Base-by-base conservation (phyloP, 2,113 vertebrate genomes). In the Boleophthalmus pectinirostris region DNA sequence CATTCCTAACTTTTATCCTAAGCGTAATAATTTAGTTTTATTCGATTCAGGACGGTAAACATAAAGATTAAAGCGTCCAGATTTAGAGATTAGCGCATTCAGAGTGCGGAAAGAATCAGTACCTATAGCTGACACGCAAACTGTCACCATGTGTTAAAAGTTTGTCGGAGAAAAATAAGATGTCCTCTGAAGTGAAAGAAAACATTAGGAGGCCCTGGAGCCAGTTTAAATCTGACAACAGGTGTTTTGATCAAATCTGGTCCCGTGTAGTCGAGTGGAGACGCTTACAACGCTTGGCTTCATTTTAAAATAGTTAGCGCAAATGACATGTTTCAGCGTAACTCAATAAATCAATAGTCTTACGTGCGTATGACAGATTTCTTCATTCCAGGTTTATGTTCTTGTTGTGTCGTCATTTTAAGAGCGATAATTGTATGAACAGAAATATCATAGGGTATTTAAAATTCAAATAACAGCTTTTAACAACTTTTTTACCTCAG, bases 321-420 rank as follows among this genome's bases (percentile, higher is more conserved):
- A 46, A 20, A 56, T 63, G 12, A 69, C 35, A 46, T 63, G 73
- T 51, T 76, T 70, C 0, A 35, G 53, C 0, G 29, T 29, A 43
- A 60, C n/a, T 53, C 63, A 79, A 49, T 1, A 53, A 71, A 51
- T 68, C 7, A 49, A 73, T 53, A 61, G 63, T 61, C 29, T 64
- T 45, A 24, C 11, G 20, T 13, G 54, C 54, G 3, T 21, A 5
- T 21, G 5, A 57, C 12, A 24, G 4, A 14, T 57, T 13, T 57
- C 12, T 24, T 24, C 12, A 53, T 43, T 8, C 1, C 38, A 43
- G 1, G 38, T 43, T 10, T 11, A 43, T 38, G 35, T 38, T 8
- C 5, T 38, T 38, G 35, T 38, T 7, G 9, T 1, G 35, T 38
- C 38, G 8, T 38, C 35, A 43, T 43, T 43, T 43, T 43, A 43